phyloP scores from a whole-genome alignment of 2,888 invertebrate genomes.

The Lingula anatina region DNA sequence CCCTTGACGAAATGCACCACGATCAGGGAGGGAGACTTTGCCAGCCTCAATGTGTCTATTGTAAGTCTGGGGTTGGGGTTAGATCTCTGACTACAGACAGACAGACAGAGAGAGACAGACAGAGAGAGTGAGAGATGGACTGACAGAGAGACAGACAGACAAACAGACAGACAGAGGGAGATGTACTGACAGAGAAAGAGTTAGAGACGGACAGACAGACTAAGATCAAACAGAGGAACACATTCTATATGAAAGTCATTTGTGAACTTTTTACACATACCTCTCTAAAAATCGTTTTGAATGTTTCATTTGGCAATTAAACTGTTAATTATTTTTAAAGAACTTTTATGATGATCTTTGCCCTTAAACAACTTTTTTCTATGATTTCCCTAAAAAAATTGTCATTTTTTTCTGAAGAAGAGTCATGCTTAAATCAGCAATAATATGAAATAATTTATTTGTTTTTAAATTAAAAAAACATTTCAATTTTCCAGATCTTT shows the following conservation, averaged over 20 bases:
- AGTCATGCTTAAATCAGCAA: no score
- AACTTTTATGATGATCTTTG: no score
- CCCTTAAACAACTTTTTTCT: no score
- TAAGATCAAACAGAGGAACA: background rate
- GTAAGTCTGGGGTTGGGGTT: slow-evolving; percentile 30
- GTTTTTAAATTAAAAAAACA: no score
- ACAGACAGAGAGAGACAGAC: background rate
- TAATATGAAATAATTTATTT: no score
- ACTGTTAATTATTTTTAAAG: no score
- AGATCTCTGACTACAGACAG: background rate
- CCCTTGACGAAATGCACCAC: slow-evolving; percentile 15
- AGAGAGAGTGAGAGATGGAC: background rate
- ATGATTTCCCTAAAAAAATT: no score
- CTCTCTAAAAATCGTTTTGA: no score
- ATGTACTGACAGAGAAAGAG: background rate
- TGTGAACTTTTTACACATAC: no score
- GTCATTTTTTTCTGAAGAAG: background rate
- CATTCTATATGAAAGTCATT: no score
- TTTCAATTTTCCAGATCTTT: slow-evolving; percentile 64
- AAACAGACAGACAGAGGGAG: background rate
- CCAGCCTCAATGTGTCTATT: slow-evolving; percentile 57
- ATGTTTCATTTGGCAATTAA: no score
- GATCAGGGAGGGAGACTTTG: slow-evolving; percentile 53
- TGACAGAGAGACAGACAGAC: background rate
- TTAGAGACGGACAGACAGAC: background rate